Evolutionary conservation across 2,888 invertebrate species (phyloP), one percentile per base, ranked within the genome.

Genomic region (Spodoptera littoralis): DNA sequence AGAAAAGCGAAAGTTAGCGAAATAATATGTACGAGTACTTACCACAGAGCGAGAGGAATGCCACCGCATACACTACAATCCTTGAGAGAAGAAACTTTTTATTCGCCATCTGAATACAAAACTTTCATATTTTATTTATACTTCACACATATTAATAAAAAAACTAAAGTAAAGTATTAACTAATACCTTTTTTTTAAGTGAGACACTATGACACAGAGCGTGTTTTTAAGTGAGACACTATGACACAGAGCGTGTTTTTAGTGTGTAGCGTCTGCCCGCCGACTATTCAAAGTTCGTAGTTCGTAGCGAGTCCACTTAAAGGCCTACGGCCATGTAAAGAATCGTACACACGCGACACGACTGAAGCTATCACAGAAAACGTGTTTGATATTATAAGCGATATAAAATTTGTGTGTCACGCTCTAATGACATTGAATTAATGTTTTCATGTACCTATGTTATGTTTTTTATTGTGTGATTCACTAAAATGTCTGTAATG

Each of bases 21-120:
- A 84, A 84, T 85, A 85, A 87, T 86, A 75, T 83, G 66, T 76
- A 75, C 68, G 65, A 80, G 73, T 80, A 92, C 93, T 92, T 84
- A 93, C 93, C 92, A 90, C 90, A 92, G 83, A 93, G 84, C 76
- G 88, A 88, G 85, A 93, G 88, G 87, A 92, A 86, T 77, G 87
- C 82, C 82, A 86, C 83, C 78, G 78, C 76, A 74, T 85, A 77
- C 66, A 85, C 71, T 68, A 88, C 77, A 79, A 84, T 78, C 77
- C 80, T 80, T 72, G 80, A 67, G 70, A 82, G 65, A 70, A 80
- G 77, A 70, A 88, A 85, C 80, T 88, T 86, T 73, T 62, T 58
- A 69, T 70, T 75, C 84, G 79, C 85, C 90, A 90, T 90, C 86
- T 87, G 85, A 83, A 84, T 81, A 77, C 73, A 76, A 83, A 84